These are phyloP conservation scores for Ditylenchus dipsaci DNA, from an alignment of 1,140 invertebrate species.

Conservation along the genomic window DNA sequence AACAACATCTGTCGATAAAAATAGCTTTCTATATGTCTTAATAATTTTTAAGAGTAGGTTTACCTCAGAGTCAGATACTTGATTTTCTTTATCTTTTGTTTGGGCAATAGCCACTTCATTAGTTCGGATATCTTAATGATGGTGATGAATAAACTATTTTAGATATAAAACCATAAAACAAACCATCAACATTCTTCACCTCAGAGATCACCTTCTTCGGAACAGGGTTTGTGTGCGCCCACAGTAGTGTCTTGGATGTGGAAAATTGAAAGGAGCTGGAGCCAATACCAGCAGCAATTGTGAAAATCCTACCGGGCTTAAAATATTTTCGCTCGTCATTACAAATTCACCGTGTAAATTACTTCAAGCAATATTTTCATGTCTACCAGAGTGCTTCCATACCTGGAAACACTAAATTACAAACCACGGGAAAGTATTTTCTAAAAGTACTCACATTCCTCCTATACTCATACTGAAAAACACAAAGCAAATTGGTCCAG, in stretches of 20 bases:
- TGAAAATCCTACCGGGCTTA: conserved; percentile 15
- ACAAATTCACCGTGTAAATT: background rate
- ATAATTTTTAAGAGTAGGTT: background rate
- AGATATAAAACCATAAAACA: too few species aligned
- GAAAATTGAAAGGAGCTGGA: conserved; percentile 22
- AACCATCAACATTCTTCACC: background rate
- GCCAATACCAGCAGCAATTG: conserved; percentile 20
- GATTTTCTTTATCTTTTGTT: conserved; percentile 1
- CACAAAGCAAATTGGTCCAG: conserved; percentile 12
- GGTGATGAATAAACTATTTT: too few species aligned
- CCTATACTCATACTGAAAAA: conserved; percentile 18
- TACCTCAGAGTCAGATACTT: background rate
- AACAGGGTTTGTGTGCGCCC: background rate
- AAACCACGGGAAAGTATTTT: background rate
- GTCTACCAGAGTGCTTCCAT: conserved; percentile 20
- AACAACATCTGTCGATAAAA: background rate
- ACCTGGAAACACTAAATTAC: background rate
- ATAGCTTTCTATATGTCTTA: background rate
- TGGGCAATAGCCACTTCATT: background rate
- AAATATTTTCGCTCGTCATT: background rate
- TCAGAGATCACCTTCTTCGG: background rate
- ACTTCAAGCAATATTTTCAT: conserved; percentile 8
- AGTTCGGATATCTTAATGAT: conserved; percentile 6
- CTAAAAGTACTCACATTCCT: background rate
- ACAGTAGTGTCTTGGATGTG: conserved; percentile 5